Conservation (phyloP, 2,113 vertebrate genomes). For the Arenaria interpres region DNA sequence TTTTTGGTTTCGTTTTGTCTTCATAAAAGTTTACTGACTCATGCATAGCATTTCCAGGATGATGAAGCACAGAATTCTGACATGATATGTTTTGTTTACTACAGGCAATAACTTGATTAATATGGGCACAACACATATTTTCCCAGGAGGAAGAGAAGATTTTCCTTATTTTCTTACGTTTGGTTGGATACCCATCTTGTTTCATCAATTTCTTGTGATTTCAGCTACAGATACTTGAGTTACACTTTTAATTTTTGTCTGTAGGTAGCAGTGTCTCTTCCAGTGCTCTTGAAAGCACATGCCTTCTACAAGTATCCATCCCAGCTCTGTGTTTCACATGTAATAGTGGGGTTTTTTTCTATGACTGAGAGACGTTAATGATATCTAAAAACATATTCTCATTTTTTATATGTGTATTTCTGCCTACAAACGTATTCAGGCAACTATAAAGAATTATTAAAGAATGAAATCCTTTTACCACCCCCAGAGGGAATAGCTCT, state of each 20-base stretch:
- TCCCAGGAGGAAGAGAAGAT: background rate
- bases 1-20: background rate
- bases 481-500: background rate
- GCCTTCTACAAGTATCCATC: background rate
- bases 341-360: background rate
- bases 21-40: background rate
- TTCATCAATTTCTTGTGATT: background rate
- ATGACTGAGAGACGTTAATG: background rate
- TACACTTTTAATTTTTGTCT: background rate
- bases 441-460: background rate
- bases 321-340: background rate
- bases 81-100: background rate
- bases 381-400: background rate
- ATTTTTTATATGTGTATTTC: background rate
- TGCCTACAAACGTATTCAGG: background rate
- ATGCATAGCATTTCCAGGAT: background rate
- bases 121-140: background rate
- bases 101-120: background rate
- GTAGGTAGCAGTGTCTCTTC: background rate
- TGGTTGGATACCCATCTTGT: background rate
- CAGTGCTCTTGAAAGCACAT: background rate
- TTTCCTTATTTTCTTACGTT: background rate
- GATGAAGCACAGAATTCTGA: background rate
- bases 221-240: background rate
- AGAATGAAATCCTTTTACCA: background rate